Evolutionary conservation across 2,797 vertebrate species (phyloP), one percentile per base, ranked within the genome.

Genomic region (Cirrhinus mrigala): DNA sequence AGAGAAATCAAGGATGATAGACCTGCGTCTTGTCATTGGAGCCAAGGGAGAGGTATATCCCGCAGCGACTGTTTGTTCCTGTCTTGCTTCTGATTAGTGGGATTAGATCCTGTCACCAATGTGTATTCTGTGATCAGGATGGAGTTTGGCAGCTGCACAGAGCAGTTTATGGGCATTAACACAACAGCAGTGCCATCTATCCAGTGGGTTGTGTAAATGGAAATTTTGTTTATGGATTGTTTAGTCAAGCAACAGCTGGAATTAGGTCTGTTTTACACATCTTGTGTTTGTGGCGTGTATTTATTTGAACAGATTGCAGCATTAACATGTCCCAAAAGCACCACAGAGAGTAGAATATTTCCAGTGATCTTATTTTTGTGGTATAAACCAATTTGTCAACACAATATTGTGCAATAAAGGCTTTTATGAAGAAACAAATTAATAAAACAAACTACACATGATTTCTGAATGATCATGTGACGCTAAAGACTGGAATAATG

Each of bases 61-160:
- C 69, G 54, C 78, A 66, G 84, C 2, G 33, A 40, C 12, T 79
- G 81, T 87, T 87, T 74, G 84, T 81, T 87, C 83, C 81, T 68
- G 37, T 83, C 75, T 69, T 37, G 73, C 29, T 66, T 58, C 68
- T 64, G 82, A 84, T 89, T 74, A 52, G 75, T 74, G 48, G 81
- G 58, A 79, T 82, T 48, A 84, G 37, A 75, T 81, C 78, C 68
- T 74, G 68, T 24, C 77, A 70, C 71, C 77, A 70, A 18, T 77
- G 73, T 44, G 56, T 60, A 64, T 76, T 33, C 52, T 83, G 46
- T 50, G 70, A 56, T 81, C 69, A 76, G 86, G 27, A 40, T 60
- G 44, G 54, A 40, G 24, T 66, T 50, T 71, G 64, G n/a, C 60
- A 62, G 22, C 56, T 29, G n/a, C 85, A 24, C 16, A 44, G 56